These are phyloP conservation scores for Listrodromus nycthemerus DNA, from an alignment of 2,888 invertebrate species.

Conservation along the genomic window DNA sequence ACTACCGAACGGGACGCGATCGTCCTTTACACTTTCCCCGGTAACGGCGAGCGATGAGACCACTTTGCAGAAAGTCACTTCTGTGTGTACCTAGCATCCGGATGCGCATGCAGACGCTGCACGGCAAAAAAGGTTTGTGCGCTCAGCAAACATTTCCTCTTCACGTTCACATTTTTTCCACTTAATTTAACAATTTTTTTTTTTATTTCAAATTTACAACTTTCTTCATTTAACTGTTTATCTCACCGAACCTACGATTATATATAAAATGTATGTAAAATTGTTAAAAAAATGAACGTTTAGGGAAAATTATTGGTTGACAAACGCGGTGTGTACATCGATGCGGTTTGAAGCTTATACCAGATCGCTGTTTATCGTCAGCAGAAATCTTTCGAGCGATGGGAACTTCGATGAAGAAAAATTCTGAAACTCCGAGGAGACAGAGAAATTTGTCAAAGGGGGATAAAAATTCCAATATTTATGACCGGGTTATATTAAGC, in stretches of 20 bases:
- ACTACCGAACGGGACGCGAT: neutral
- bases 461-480: neutral
- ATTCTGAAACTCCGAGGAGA: neutral
- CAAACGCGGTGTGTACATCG: neutral
- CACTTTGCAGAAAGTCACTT: conserved; percentile 4
- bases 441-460: neutral
- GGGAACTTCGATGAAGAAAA: neutral
- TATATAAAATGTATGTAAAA: too few species aligned
- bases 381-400: neutral
- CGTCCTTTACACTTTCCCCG: neutral
- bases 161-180: neutral
- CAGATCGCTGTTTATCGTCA: neutral
- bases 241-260: too few species aligned
- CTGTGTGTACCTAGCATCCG: neutral
- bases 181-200: neutral
- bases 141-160: neutral
- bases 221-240: neutral
- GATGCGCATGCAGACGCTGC: neutral
- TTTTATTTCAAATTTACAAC: neutral
- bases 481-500: neutral
- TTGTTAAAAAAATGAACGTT: neutral
- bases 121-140: neutral
- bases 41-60: conserved; percentile 21
- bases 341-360: neutral
- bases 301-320: neutral